phyloP scores from a whole-genome alignment of 2,888 invertebrate genomes.

The Drosophila cracens region DNA sequence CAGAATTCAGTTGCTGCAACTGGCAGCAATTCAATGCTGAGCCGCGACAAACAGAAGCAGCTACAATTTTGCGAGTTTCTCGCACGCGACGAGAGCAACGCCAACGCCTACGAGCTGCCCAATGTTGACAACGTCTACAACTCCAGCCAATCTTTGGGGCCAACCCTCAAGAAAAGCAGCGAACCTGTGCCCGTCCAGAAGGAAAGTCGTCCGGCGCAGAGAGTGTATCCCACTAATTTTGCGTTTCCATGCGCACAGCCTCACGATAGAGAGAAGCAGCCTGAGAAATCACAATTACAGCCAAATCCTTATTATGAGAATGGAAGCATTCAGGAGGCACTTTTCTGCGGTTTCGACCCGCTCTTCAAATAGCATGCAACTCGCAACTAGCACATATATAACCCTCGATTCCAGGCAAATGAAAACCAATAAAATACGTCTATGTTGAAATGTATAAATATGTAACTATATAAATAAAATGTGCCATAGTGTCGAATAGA shows the following conservation, averaged over 20 bases:
- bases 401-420: background rate
- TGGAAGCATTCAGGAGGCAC: slow-evolving; percentile 24
- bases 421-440: background rate
- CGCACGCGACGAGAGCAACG: slow-evolving; percentile 59
- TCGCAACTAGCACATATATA: slow-evolving; percentile 14
- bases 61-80: slow-evolving; percentile 56
- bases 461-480: slow-evolving; percentile 3
- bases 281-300: background rate
- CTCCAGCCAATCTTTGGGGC: slow-evolving; percentile 1
- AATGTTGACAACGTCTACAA: slow-evolving; percentile 51
- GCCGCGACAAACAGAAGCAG: slow-evolving; percentile 42
- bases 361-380: background rate
- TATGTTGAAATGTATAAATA: slow-evolving; percentile 1
- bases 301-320: slow-evolving; percentile 5
- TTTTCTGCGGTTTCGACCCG: slow-evolving; percentile 10
- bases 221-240: slow-evolving; percentile 12
- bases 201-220: background rate
- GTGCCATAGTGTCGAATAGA: slow-evolving; percentile 28
- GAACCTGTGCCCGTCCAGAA: background rate
- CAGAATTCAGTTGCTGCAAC: background rate
- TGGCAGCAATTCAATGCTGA: slow-evolving; percentile 3
- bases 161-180: background rate
- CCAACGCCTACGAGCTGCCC: slow-evolving; percentile 55
- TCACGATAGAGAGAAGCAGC: background rate
- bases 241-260: background rate